These are phyloP conservation scores for Heptranchias perlo DNA, from an alignment of 2,113 vertebrate genomes.

Conservation along the genomic window DNA sequence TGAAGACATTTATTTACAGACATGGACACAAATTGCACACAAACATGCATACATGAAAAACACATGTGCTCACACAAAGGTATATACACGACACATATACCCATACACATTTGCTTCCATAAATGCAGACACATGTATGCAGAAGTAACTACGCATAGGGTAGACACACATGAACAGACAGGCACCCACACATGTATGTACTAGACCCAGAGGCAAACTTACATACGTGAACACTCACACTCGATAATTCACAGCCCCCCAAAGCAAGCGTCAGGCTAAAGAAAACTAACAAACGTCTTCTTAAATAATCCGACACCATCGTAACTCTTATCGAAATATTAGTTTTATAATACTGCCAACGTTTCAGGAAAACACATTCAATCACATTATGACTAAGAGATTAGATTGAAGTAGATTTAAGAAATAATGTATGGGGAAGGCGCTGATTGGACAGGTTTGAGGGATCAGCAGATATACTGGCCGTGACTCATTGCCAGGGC, in stretches of 20 bases:
- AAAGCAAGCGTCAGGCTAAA: background rate
- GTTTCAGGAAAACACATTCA: background rate
- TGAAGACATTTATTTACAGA: background rate
- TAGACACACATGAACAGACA: background rate
- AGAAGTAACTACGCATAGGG: background rate
- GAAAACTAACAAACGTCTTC: slow-evolving; percentile 14
- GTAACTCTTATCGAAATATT: slow-evolving; percentile 15
- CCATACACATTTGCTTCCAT: background rate
- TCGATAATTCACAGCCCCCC: background rate
- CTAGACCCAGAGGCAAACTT: no score
- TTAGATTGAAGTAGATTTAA: background rate
- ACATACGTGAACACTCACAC: background rate
- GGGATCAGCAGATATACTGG: background rate
- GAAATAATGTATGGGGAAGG: slow-evolving; percentile 1
- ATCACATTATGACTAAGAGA: slow-evolving; percentile 13
- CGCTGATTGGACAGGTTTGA: background rate
- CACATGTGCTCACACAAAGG: background rate
- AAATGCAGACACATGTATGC: background rate
- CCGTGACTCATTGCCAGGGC: background rate
- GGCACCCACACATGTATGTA: background rate
- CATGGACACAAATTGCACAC: background rate
- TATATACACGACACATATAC: background rate
- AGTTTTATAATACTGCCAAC: slow-evolving; percentile 18
- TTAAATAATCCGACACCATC: background rate
- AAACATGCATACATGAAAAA: background rate